Evolutionary conservation across 2,888 invertebrate genomes (phyloP), one percentile per base, ranked within the genome.

Genomic region (Orchestes rusci): DNA sequence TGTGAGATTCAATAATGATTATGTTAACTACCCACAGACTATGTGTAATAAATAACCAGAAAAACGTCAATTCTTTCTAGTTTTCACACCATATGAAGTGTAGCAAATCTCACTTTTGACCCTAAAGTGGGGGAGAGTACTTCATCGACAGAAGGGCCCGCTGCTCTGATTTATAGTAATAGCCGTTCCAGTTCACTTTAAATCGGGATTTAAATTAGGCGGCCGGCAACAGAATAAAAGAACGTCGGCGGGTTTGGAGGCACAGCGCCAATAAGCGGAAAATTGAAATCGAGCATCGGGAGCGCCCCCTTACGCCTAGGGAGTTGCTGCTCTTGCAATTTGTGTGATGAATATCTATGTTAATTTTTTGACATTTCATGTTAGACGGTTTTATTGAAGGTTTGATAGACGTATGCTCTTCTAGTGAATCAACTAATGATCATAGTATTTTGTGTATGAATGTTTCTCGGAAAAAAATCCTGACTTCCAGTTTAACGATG

Each of bases 121-220:
- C 45, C 41, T 28, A 45, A 45, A 41, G 34, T 20, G 36, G 43
- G 40, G 40, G 28, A 15, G 35, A 41, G 16, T 28, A 43, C 36
- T 39, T 37, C 38, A 43, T 37, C 59, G 17, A 33, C 16, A 30
- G 29, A 29, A 31, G 64, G 64, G 63, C 61, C 62, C n/a, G n/a
- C n/a, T 62, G 59, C 59, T 53, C 64, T 69, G 68, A 69, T 69
- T 69, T 69, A 69, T 68, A 61, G 62, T 64, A 65, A 66, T 62
- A 59, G 65, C 60, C 62, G 67, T 66, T 65, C 61, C 66, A 67
- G 63, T 60, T 66, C 67, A 64, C 59, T 66, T 65, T 63, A 66
- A 66, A 69, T 67, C 65, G 65, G 67, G 68, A 69, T 69, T 67
- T 67, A 67, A 68, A 68, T 68, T 68, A 68, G 66, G 66, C 61